Evolutionary conservation across 2,888 invertebrate species (phyloP), one percentile per base, ranked within the genome.

Genomic region (Mechanitis mazaeus): DNA sequence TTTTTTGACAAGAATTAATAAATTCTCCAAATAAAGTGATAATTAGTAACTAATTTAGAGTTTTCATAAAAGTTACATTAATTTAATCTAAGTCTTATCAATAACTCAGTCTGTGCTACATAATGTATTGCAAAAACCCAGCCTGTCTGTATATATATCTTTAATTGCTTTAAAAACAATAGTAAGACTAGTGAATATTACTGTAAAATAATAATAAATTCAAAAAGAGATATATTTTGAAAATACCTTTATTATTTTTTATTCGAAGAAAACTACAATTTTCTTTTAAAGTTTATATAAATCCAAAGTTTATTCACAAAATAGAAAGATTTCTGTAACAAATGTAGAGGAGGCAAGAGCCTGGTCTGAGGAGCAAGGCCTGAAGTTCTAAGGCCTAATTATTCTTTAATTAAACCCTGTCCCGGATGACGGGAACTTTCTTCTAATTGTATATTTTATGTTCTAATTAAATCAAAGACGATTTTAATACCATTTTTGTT

Each of bases 371-470:
- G 64, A 67, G 65, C 64, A 65, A 68, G 58, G 65, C 64, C 53
- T 58, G 58, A 58, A 64, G 58, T 65, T 67, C 65, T 57, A 63
- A 65, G 63, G 65, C 68, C 63, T 69, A 70, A 67, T 70, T 69
- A 67, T 69, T 68, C 66, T 65, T 68, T 70, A 69, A 70, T 69
- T 69, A 70, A 68, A 66, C 59, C 45, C 58, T 60, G 61, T 59
- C 59, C 62, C 45, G 64, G 67, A 67, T 65, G 65, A 55, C 56
- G 61, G 65, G 56, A 64, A 65, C 61, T 67, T 65, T 63, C 58
- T 62, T n/a, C 47, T 63, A 64, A 65, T 65, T 67, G 65, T 62
- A 54, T 56, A 64, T 64, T 66, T 61, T 58, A 63, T 55, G 55
- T 66, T 66, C 50, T 55, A 59, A 31, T 59, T 59, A 60, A 61